These are phyloP conservation scores for Cynodonichthys magdalenae DNA, from an alignment of 2,797 vertebrate species.

Conservation along the genomic window DNA sequence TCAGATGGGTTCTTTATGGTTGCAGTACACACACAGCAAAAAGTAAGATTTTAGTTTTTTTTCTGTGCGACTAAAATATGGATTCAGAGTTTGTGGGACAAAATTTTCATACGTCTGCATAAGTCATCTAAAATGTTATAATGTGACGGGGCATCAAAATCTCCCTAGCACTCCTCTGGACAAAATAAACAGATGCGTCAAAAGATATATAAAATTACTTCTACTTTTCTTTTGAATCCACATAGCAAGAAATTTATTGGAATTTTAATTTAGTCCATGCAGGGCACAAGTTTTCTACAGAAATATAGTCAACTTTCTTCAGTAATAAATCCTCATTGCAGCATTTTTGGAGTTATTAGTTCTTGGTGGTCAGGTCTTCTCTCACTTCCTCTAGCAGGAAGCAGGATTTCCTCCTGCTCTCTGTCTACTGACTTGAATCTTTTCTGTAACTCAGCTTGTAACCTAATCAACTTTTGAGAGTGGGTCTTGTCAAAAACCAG, in stretches of 20 bases:
- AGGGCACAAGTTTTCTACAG: background rate
- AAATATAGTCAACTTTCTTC: background rate
- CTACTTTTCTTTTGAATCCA: no score
- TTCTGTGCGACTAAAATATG: no score
- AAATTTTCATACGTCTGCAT: no score
- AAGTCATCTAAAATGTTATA: no score
- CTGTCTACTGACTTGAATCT: constrained; percentile 47
- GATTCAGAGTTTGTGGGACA: no score
- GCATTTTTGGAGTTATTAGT: constrained; percentile 15
- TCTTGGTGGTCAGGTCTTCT: constrained; percentile 23
- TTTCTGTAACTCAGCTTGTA: constrained; percentile 28
- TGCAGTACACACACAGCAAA: no score
- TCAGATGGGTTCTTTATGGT: no score
- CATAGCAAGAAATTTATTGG: background rate
- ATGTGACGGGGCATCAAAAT: no score
- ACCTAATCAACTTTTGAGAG: background rate
- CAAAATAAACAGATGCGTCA: no score
- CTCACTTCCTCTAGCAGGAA: constrained; percentile 67
- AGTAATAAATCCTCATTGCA: background rate
- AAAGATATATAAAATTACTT: no score
- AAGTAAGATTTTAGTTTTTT: no score
- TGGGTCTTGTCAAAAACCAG: constrained; percentile 23
- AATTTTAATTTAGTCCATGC: background rate
- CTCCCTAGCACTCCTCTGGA: no score
- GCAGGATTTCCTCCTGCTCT: constrained; percentile 79